Conservation (phyloP, 2,797 vertebrate species). For the Oreochromis grahami region DNA sequence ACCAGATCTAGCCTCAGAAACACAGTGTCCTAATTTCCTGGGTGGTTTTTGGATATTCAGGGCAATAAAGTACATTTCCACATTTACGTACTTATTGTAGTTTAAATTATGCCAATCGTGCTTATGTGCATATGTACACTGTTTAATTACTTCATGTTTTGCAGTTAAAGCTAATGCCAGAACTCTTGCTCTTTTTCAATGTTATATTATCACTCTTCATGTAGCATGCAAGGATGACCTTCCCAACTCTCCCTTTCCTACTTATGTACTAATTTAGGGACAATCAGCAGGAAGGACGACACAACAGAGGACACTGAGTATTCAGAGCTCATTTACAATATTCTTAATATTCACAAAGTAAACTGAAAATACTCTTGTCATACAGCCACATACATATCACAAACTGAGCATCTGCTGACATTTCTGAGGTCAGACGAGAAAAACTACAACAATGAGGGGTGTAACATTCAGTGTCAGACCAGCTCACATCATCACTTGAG, state of each 20-base stretch:
- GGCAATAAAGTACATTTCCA: not conserved
- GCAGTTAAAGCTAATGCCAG: not conserved
- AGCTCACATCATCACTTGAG: slow-evolving; percentile 18
- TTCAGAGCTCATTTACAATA: not conserved
- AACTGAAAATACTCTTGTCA: not conserved
- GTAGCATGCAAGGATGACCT: not conserved
- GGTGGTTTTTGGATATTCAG: not conserved
- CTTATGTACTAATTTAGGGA: slow-evolving; percentile 8
- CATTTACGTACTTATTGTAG: not conserved
- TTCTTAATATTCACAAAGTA: not conserved
- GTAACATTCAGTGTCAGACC: not conserved
- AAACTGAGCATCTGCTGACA: not conserved
- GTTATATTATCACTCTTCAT: not conserved
- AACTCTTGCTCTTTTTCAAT: not conserved
- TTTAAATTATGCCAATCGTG: not conserved
- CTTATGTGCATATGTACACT: not conserved
- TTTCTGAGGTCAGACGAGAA: not conserved
- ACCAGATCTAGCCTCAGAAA: not conserved
- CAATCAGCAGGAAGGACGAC: not conserved
- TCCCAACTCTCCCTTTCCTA: not conserved
- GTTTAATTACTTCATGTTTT: not conserved
- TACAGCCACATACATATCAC: not conserved
- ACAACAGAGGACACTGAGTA: not conserved
- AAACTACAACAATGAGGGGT: not conserved
- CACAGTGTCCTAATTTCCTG: not conserved